These are phyloP conservation scores for Coreius guichenoti DNA, from an alignment of 2,797 vertebrate genomes.

Conservation along the genomic window DNA sequence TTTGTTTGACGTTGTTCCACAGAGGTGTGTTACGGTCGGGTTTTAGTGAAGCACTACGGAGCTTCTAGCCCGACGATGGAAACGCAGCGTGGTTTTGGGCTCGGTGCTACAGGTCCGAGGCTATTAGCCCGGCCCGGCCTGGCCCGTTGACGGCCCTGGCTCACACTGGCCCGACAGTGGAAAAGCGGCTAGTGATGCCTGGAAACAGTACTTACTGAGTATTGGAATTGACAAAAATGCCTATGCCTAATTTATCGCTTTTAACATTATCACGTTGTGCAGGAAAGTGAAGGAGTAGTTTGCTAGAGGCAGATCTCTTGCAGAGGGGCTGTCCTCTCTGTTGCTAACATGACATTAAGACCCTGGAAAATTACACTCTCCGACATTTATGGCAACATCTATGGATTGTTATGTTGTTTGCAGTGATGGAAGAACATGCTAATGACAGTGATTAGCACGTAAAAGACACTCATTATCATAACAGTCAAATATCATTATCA, in stretches of 20 bases:
- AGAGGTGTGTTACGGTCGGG: too few relatives aligned
- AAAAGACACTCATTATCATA: background rate
- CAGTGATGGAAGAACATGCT: background rate
- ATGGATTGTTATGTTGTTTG: constrained; percentile 5
- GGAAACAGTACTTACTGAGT: background rate
- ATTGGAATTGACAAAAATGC: background rate
- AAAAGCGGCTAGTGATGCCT: background rate
- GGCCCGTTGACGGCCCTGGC: too few relatives aligned
- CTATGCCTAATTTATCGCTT: background rate
- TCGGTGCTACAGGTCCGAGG: too few relatives aligned
- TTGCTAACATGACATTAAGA: background rate
- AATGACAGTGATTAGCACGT: constrained; percentile 3
- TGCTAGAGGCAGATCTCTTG: background rate
- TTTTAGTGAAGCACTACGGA: too few relatives aligned
- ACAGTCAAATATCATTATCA: background rate
- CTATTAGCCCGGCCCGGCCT: too few relatives aligned
- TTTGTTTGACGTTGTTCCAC: too few relatives aligned
- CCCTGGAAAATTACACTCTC: background rate
- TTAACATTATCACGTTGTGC: background rate
- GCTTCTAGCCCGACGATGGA: too few relatives aligned
- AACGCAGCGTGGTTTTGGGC: too few relatives aligned
- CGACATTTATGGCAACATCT: background rate
- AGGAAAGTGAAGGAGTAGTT: background rate
- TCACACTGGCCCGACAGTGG: too few relatives aligned
- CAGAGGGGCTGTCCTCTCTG: background rate